These are phyloP conservation scores for Mactromeris polynyma DNA, from an alignment of 2,888 invertebrate species.

Conservation along the genomic window DNA sequence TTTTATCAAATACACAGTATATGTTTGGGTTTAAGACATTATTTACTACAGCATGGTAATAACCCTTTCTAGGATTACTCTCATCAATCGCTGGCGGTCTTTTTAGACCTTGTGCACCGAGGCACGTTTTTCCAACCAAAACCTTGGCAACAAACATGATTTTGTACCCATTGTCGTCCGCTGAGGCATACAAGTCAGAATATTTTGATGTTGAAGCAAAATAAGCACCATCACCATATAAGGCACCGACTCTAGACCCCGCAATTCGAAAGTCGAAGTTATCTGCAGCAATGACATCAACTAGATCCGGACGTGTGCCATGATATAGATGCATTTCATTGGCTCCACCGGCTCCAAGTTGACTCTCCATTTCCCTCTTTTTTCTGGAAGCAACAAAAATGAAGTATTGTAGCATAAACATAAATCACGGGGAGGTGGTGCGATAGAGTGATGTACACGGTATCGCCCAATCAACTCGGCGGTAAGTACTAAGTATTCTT, in stretches of 20 bases:
- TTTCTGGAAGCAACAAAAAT: slow-evolving; percentile 50
- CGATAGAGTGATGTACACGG: background rate
- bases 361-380: slow-evolving; percentile 64
- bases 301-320: slow-evolving; percentile 67
- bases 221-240: slow-evolving; percentile 71
- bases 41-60: slow-evolving; percentile 78
- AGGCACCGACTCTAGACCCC: slow-evolving; percentile 68
- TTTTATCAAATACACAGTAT: slow-evolving; percentile 78
- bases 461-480: background rate
- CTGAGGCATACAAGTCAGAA: slow-evolving; percentile 61
- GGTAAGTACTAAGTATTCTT: too few species aligned
- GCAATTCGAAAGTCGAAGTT: slow-evolving; percentile 77
- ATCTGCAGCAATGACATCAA: slow-evolving; percentile 70
- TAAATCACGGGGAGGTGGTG: background rate
- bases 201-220: slow-evolving; percentile 67
- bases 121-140: slow-evolving; percentile 51
- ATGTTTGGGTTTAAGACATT: slow-evolving; percentile 73
- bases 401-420: too few species aligned
- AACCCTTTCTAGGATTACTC: slow-evolving; percentile 57
- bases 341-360: slow-evolving; percentile 66
- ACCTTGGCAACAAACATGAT: slow-evolving; percentile 71
- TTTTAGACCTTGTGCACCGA: slow-evolving; percentile 88
- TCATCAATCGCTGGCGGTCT: slow-evolving; percentile 63
- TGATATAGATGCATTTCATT: slow-evolving; percentile 73
- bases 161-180: slow-evolving; percentile 51